Percentiles rank a stretch among this genome's conserved stretches.
These are phyloP conservation scores for Casuarius casuarius DNA, from an alignment of 2,113 vertebrate species.

Conservation along the genomic window DNA sequence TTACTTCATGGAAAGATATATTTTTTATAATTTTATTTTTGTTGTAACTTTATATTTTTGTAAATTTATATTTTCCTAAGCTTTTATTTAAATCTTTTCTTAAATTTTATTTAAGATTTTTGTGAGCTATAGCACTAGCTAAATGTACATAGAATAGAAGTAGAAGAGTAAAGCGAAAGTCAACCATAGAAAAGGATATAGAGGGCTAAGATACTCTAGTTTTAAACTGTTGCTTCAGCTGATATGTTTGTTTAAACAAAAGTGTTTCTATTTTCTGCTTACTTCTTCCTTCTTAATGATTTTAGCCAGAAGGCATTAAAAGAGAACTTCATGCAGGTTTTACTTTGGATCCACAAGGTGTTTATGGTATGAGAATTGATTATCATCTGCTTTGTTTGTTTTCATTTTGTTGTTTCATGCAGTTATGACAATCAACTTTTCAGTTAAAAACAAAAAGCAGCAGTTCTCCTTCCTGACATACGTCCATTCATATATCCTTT, in stretches of 20 bases:
- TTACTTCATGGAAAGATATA: background rate
- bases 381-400: background rate
- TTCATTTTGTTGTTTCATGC: background rate
- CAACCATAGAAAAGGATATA: background rate
- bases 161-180: background rate
- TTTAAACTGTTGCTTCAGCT: background rate
- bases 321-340: constrained; percentile 78
- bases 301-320: constrained; percentile 91
- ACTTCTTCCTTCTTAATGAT: constrained; percentile 13
- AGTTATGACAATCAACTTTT: background rate
- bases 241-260: background rate
- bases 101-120: background rate
- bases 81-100: background rate
- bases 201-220: background rate
- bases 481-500: background rate
- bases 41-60: background rate
- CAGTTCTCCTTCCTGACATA: background rate
- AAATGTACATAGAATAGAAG: background rate
- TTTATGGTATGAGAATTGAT: constrained; percentile 82
- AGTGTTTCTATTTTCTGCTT: background rate
- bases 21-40: background rate
- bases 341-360: constrained; percentile 87
- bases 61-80: background rate
- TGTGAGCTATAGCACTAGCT: background rate
- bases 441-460: background rate